A percentile compares a stretch with the other conserved stretches of the same genome.
These are phyloP conservation scores for Myotis brandtii DNA, from an alignment of 2,113 vertebrate species.

Conservation along the genomic window DNA sequence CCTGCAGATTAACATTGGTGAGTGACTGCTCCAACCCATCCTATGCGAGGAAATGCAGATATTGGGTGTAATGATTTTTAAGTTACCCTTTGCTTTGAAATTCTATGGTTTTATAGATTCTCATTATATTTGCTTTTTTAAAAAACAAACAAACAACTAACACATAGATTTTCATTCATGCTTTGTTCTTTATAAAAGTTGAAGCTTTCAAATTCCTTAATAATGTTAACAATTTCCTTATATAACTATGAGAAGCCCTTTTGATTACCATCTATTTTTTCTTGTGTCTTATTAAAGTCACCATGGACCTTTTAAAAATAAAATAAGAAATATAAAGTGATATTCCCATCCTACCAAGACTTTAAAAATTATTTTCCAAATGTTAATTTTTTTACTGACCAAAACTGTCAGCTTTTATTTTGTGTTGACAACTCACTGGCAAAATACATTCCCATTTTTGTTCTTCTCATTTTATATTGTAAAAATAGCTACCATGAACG, in stretches of 20 bases:
- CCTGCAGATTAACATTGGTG: background rate
- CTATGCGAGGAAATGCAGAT: background rate
- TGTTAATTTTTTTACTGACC: background rate
- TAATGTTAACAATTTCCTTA: constrained; percentile 12
- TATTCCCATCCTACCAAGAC: background rate
- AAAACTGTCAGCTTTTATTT: constrained; percentile 3
- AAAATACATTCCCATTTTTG: constrained; percentile 33
- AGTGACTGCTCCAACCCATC: background rate
- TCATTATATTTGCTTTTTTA: background rate
- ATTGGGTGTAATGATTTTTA: background rate
- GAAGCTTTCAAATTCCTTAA: background rate
- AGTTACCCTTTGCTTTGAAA: constrained; percentile 19
- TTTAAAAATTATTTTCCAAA: constrained; percentile 22
- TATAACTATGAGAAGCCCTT: constrained; percentile 3
- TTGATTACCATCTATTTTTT: background rate
- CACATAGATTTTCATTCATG: background rate
- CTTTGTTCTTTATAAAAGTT: constrained; percentile 26
- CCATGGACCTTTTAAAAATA: background rate
- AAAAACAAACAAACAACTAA: background rate
- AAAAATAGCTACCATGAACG: constrained; percentile 40
- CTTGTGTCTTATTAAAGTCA: constrained; percentile 31
- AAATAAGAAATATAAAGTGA: constrained; percentile 48
- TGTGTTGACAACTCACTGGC: background rate
- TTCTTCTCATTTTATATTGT: constrained; percentile 17
- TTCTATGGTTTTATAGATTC: background rate